phyloP scores from a whole-genome alignment of 2,113 vertebrate genomes.

The Misgurnus anguillicaudatus region DNA sequence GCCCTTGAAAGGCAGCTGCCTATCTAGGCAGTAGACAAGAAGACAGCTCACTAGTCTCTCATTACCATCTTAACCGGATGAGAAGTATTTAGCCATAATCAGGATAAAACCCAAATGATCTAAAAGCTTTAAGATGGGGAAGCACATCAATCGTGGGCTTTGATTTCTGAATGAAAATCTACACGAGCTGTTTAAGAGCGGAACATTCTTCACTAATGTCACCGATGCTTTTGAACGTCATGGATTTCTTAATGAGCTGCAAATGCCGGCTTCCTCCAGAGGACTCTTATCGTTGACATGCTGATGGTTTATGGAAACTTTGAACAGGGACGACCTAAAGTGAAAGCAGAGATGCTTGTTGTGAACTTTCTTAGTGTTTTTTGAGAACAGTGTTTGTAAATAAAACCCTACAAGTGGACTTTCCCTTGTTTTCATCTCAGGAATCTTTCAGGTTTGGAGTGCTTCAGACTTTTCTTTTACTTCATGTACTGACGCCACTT shows the following conservation, averaged over 20 bases:
- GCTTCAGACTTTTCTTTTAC: neutral
- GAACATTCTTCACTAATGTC: conserved; percentile 29
- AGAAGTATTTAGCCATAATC: neutral
- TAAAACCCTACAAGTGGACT: neutral
- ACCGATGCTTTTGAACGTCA: conserved; percentile 30
- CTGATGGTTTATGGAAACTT: conserved; percentile 46
- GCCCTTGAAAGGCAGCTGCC: no score
- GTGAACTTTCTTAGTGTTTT: neutral
- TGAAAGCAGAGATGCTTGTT: conserved; percentile 1
- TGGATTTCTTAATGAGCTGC: conserved; percentile 36
- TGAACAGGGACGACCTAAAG: neutral
- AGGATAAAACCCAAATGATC: conserved; percentile 23
- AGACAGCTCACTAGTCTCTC: no score
- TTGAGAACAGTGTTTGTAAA: conserved; percentile 1
- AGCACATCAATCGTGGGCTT: neutral
- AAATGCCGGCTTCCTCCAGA: neutral
- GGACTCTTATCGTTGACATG: neutral
- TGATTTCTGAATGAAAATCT: conserved; percentile 35
- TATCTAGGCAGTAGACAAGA: no score
- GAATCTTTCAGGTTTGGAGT: neutral
- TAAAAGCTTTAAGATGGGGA: conserved; percentile 43
- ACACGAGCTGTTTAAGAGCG: neutral
- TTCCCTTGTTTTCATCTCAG: neutral
- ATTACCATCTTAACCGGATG: no score
- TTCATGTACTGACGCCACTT: neutral